These are phyloP conservation scores for Dorcus hopei DNA, from an alignment of 2,888 invertebrate species.

Conservation along the genomic window DNA sequence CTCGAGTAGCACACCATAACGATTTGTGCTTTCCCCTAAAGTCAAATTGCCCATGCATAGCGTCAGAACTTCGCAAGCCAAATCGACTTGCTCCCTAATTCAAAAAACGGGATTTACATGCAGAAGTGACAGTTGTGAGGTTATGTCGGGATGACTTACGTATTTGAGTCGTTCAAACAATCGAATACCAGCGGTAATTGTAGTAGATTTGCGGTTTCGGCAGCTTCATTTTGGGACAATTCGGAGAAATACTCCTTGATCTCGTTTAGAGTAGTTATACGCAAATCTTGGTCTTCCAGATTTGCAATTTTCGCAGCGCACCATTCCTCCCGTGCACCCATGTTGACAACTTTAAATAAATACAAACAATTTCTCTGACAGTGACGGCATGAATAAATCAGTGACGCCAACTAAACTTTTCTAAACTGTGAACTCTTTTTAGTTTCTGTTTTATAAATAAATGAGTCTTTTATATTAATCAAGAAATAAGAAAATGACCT, in stretches of 20 bases:
- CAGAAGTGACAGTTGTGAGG: constrained; percentile 2
- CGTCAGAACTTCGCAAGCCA: constrained; percentile 64
- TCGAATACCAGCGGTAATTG: constrained; percentile 62
- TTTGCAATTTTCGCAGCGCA: constrained; percentile 50
- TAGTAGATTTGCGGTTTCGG: constrained; percentile 45
- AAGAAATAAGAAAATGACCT: too few species aligned
- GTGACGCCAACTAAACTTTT: too few species aligned
- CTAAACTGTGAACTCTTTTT: too few species aligned
- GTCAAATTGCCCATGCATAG: constrained; percentile 62
- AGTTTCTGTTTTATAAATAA: too few species aligned
- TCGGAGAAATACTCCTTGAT: constrained; percentile 49
- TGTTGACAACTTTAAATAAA: too few species aligned
- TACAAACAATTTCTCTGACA: too few species aligned
- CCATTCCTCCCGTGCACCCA: constrained; percentile 47
- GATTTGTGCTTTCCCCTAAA: constrained; percentile 58
- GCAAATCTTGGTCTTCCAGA: constrained; percentile 48
- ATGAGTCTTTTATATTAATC: too few species aligned
- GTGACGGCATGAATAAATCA: too few species aligned
- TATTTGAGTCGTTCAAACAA: constrained; percentile 58
- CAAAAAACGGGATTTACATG: constrained; percentile 33
- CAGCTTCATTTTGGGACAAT: constrained; percentile 45
- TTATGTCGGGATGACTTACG: constrained; percentile 37
- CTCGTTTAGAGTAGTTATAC: constrained; percentile 49
- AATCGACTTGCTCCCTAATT: constrained; percentile 56
- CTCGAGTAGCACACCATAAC: constrained; percentile 59